These are phyloP conservation scores for Amphipoea lucens DNA, from an alignment of 2,888 invertebrate genomes.

Conservation along the genomic window DNA sequence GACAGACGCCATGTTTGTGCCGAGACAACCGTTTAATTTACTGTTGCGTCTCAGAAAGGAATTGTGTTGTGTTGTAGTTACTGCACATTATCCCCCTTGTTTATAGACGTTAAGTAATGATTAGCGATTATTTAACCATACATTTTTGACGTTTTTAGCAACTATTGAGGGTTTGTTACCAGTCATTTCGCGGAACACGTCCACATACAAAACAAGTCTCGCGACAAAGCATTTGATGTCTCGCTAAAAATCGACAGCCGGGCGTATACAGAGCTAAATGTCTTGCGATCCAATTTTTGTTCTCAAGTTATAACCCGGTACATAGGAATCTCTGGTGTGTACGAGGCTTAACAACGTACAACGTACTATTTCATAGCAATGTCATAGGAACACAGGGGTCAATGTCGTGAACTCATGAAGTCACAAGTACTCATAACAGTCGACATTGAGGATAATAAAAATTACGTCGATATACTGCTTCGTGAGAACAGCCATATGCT, in stretches of 20 bases:
- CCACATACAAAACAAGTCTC: neutral
- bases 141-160: neutral
- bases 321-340: neutral
- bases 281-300: neutral
- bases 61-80: neutral
- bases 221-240: neutral
- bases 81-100: neutral
- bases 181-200: neutral
- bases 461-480: constrained; percentile 18
- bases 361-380: constrained; percentile 33
- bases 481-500: constrained; percentile 37
- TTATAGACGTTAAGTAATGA: neutral
- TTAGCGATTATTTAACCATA: neutral
- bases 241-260: neutral
- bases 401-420: constrained; percentile 54
- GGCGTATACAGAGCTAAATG: neutral
- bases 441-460: constrained; percentile 22
- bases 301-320: too few species aligned
- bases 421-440: constrained; percentile 34
- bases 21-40: constrained; percentile 1
- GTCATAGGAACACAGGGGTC: constrained; percentile 30
- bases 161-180: neutral
- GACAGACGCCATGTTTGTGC: neutral
- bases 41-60: neutral
- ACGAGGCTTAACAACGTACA: constrained; percentile 21